Evolutionary conservation across 2,113 vertebrate genomes (phyloP), one percentile per base, ranked within the genome.

Genomic region (Rhipidura dahli): DNA sequence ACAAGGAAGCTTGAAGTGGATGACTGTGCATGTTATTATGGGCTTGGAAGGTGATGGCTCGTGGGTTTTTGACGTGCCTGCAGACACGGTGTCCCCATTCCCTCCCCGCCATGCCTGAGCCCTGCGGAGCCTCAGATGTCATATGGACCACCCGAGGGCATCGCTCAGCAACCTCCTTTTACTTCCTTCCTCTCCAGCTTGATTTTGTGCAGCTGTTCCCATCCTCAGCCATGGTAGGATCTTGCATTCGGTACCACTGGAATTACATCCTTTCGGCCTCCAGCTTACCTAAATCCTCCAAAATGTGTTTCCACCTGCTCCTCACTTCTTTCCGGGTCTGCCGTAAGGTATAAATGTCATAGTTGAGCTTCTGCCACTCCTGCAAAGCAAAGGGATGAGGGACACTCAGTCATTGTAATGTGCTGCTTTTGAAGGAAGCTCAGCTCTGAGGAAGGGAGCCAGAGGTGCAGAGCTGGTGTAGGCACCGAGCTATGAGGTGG

Each of bases 361-460:
- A 99, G 94, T 99, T 99, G 95, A 99, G 98, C 96, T 99, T 99
- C 86, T 99, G 99, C 99, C 99, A 99, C 84, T 99, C 98, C 99
- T 99, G 91, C 56, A 87, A 94, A 90, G 80, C 72, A 93, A 89
- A 75, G 27, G 23, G 37, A 19, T 70, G 75, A 95, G 15, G 77
- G 76, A 91, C 27, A 45, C 26, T 85, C 42, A 45, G 37, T 19
- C 37, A 91, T 5, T 69, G 80, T 79, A 23, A 54, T 59, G 51
- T 27, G 37, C 30, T 83, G 59, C 59, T 70, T 66, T 63, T 39
- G 33, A 54, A 73, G 90, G 59, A 31, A 87, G 82, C 89, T n/a
- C 64, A 81, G 53, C 31, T 56, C 37, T 71, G 27, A 61, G 73
- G 60, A 91, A 76, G 1, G 1, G 56, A 76, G 30, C 35, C 51